Evolutionary conservation across 2,113 vertebrate genomes (phyloP).

Genomic region (Neomonachus schauinslandi): DNA sequence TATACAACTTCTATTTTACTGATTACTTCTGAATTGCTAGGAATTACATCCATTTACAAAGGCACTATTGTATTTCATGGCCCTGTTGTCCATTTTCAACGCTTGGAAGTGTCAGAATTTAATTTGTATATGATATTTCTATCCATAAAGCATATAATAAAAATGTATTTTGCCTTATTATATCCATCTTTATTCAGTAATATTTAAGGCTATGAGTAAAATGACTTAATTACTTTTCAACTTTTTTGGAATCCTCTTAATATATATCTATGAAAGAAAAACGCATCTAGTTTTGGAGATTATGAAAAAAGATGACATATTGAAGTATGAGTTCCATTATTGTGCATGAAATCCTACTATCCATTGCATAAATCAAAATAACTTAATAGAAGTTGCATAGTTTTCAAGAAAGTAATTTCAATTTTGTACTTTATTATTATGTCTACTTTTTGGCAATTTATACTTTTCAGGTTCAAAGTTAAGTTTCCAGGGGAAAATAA

Average conservation of each 20-base stretch:
- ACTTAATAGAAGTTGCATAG: not conserved
- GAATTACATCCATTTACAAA: not conserved
- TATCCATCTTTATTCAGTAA: not conserved
- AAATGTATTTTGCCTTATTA: not conserved
- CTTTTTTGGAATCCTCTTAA: not conserved
- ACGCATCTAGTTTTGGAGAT: not conserved
- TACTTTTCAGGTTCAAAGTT: conserved; percentile 33
- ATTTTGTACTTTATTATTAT: not conserved
- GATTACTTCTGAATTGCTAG: not conserved
- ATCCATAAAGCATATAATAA: not conserved
- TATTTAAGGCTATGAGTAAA: not conserved
- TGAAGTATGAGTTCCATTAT: not conserved
- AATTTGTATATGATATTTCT: not conserved
- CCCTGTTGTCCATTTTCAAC: not conserved
- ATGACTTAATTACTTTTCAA: not conserved
- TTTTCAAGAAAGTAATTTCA: conserved; percentile 37
- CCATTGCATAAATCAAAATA: not conserved
- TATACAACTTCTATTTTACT: not conserved
- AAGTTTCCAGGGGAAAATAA: not conserved
- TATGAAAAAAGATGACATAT: not conserved
- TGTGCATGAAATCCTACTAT: not conserved
- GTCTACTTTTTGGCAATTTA: not conserved
- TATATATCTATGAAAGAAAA: not conserved
- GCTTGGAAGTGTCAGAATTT: not conserved
- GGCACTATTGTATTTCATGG: not conserved